A percentile compares a stretch with the other conserved stretches of the same genome.
These are phyloP conservation scores for Ahaetulla prasina DNA, from an alignment of 2,113 vertebrate species.

Conservation along the genomic window DNA sequence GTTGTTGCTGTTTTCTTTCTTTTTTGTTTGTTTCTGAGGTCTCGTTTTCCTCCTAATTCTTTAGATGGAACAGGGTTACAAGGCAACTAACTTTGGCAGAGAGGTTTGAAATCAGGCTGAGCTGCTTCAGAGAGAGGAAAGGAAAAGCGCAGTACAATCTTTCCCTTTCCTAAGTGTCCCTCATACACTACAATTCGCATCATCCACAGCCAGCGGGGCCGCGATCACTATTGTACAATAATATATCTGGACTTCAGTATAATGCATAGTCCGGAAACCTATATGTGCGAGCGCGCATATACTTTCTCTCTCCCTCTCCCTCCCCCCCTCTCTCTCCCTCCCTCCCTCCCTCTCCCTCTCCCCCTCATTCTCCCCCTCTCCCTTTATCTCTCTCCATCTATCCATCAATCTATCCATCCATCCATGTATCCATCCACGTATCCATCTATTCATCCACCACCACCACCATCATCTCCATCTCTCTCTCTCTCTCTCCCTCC, in stretches of 20 bases:
- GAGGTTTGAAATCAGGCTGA: slow-evolving; percentile 51
- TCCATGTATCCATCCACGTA: too few species aligned
- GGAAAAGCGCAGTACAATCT: slow-evolving; percentile 15
- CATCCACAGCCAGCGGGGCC: not conserved
- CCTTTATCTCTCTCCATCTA: not conserved
- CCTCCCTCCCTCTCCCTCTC: too few species aligned
- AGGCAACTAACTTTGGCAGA: slow-evolving; percentile 13
- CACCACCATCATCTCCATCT: not conserved
- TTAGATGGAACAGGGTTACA: not conserved
- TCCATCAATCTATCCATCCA: too few species aligned
- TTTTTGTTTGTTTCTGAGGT: not conserved
- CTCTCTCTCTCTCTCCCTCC: too few species aligned
- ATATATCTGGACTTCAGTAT: not conserved
- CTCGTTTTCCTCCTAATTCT: not conserved
- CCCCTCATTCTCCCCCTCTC: too few species aligned
- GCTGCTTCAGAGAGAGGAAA: not conserved
- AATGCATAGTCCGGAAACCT: not conserved
- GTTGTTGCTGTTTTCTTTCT: not conserved
- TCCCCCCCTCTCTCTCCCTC: too few species aligned
- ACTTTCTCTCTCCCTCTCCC: too few species aligned
- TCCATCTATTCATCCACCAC: too few species aligned
- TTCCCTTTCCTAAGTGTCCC: not conserved
- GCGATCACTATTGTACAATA: not conserved
- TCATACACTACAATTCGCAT: not conserved
- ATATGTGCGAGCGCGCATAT: fast-evolving